These are phyloP conservation scores for Spheniscus humboldti DNA, from an alignment of 2,797 vertebrate genomes.

Conservation along the genomic window DNA sequence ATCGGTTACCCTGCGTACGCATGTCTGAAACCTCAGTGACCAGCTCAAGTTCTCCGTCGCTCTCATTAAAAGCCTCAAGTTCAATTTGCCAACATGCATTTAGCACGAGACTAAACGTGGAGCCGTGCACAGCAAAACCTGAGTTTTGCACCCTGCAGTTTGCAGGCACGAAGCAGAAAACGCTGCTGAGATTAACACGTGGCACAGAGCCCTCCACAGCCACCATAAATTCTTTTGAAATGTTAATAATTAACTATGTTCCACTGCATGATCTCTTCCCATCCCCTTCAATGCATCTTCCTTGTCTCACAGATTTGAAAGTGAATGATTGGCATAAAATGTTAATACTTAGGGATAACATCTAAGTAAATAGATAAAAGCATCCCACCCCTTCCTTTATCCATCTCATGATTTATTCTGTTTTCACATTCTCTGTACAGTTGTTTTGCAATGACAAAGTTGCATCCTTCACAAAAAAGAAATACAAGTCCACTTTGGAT, in stretches of 20 bases:
- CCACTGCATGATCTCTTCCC: background rate
- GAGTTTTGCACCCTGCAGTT: background rate
- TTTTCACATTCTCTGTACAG: background rate
- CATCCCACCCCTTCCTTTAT: background rate
- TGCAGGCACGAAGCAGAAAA: background rate
- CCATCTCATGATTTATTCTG: constrained; percentile 15
- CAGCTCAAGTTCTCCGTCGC: background rate
- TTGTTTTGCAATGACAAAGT: background rate
- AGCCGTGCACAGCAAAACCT: background rate
- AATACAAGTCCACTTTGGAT: background rate
- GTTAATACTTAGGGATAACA: constrained; percentile 12
- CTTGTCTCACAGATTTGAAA: background rate
- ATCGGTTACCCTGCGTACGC: accelerated
- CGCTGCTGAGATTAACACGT: background rate
- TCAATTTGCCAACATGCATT: background rate
- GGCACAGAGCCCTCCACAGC: background rate
- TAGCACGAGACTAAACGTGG: accelerated
- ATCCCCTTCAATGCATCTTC: background rate
- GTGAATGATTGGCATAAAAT: constrained; percentile 1
- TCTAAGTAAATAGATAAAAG: background rate
- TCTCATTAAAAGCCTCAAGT: background rate
- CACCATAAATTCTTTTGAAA: background rate
- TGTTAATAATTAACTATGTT: constrained; percentile 43
- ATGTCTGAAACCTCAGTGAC: background rate
- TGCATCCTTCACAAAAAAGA: background rate